Base-by-base conservation (phyloP, 2,888 invertebrate genomes). In the Latheticus oryzae region DNA sequence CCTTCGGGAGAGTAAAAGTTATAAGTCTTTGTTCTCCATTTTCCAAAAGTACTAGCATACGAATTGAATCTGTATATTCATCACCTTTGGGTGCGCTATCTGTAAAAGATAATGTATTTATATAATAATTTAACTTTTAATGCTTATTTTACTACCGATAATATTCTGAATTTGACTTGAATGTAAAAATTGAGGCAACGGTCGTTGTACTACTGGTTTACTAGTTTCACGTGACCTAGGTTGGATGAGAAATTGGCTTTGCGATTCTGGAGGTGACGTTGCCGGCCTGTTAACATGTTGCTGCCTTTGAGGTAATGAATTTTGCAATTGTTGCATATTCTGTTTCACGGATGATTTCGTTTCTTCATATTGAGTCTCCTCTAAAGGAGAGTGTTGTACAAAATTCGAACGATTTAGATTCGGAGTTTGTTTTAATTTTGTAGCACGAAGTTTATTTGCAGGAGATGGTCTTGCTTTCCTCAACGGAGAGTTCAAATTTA, bases 1-100 rank as follows among this genome's bases (percentile, higher is more conserved):
- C 91, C 70, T 89, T 87, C 3, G 91, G 91, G 66, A 91, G 81
- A 50, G 91, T 91, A 74, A 91, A 91, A 5, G 91, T 91, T 48
- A 91, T 91, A 58, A 91, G 81, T 72, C 91, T 84, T 76, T 91
- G 91, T 78, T 91, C 91, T 7, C 90, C 90, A 61, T 86, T 89
- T 67, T 86, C 85, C 48, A 91, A 79, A 63, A 90, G 85, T 26
- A 91, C 89, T 69, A 91, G 81, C 91, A 91, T 91, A 76, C 89
- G 86, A 4, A 90, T 90, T 7, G 89, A 89, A 69, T 87, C 84
- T 1, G 83, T 80, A 65, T 84, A 85, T 11, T 83, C 77, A 3
- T 82, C 77, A 60, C 79, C 79, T 54, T 82, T 79, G 0, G 83
- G 81, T 73, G 82, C 72, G 62, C 67, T 79, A 42, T 72, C 73